phyloP scores from a whole-genome alignment of 2,888 invertebrate species.

The Phania funesta region DNA sequence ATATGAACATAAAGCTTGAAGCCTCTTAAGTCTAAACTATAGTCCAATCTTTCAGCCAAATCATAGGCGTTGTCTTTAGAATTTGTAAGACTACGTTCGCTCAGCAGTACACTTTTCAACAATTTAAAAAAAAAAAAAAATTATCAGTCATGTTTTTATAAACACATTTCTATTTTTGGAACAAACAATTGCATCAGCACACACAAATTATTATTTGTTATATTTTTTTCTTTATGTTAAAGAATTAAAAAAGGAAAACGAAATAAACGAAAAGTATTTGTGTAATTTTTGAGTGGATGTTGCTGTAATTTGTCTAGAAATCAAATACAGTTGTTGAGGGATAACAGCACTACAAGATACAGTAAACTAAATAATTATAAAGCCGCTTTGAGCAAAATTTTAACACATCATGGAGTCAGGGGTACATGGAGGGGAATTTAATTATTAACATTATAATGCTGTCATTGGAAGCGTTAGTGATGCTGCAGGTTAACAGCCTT shows the following conservation, averaged over 20 bases:
- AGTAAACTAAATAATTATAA: background rate
- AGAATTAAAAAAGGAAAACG: constrained; percentile 15
- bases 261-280: constrained; percentile 26
- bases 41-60: no score
- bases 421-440: no score
- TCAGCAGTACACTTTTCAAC: constrained; percentile 3
- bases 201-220: constrained; percentile 22
- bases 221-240: constrained; percentile 38
- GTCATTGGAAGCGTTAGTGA: no score
- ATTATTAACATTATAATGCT: no score
- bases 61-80: background rate
- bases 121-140: background rate
- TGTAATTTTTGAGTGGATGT: constrained; percentile 32
- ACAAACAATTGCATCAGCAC: constrained; percentile 11
- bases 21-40: no score
- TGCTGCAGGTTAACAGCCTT: no score
- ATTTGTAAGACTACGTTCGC: background rate
- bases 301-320: constrained; percentile 60
- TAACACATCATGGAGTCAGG: background rate
- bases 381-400: background rate
- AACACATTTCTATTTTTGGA: constrained; percentile 42
- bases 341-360: background rate
- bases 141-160: constrained; percentile 48
- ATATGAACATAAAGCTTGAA: no score
- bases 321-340: constrained; percentile 40